Conservation (phyloP, 2,797 vertebrate species). For the Hapalemur alaotrensis region DNA sequence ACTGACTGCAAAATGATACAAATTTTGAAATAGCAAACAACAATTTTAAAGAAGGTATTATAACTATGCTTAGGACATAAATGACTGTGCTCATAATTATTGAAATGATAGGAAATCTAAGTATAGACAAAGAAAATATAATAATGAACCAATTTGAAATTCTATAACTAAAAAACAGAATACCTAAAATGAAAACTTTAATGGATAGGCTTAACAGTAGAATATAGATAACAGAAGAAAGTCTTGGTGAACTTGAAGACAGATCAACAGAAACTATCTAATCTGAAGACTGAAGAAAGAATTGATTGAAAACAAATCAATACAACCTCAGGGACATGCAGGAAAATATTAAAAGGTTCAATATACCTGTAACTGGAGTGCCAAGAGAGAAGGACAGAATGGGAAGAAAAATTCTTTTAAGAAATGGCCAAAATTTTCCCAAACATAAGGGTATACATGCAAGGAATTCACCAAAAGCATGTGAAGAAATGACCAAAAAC, state of each 20-base stretch:
- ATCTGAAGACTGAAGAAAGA: background rate
- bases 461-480: background rate
- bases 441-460: background rate
- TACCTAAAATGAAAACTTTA: background rate
- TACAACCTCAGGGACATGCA: background rate
- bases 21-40: background rate
- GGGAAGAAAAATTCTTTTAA: background rate
- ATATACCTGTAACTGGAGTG: background rate
- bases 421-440: background rate
- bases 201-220: background rate
- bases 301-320: background rate
- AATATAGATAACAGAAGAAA: background rate
- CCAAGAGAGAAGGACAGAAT: background rate
- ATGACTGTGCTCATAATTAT: background rate
- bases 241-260: background rate
- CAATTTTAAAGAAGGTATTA: conserved; percentile 25
- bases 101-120: background rate
- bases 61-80: background rate
- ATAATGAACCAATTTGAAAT: background rate
- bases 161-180: background rate
- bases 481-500: conserved; percentile 18
- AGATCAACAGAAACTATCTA: background rate
- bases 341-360: background rate
- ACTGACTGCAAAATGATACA: background rate
- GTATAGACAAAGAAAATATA: background rate